phyloP scores from a whole-genome alignment of 2,888 invertebrate genomes.

The Catocala sponsa region DNA sequence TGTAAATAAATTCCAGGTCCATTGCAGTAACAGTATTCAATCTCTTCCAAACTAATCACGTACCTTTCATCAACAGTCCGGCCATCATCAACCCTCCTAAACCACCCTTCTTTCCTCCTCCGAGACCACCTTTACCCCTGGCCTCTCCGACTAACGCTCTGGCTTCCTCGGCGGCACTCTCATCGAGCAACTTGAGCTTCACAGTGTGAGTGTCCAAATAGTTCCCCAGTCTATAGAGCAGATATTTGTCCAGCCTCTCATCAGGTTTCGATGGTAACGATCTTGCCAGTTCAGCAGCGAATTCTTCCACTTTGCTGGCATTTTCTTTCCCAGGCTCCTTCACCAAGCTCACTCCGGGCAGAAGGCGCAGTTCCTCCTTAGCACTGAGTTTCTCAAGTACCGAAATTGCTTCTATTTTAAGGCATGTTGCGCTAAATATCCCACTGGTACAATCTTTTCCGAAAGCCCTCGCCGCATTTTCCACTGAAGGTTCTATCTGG shows the following conservation, averaged over 20 bases:
- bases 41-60: constrained; percentile 36
- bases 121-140: constrained; percentile 83
- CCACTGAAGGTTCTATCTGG: constrained; percentile 60
- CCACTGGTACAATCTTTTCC: constrained; percentile 78
- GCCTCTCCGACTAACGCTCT: constrained; percentile 87
- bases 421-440: constrained; percentile 78
- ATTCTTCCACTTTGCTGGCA: constrained; percentile 90
- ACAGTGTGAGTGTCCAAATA: constrained; percentile 92
- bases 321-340: constrained; percentile 86
- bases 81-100: constrained; percentile 87
- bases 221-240: constrained; percentile 91
- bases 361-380: constrained; percentile 74
- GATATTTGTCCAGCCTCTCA: constrained; percentile 92
- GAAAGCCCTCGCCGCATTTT: constrained; percentile 65
- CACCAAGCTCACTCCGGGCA: constrained; percentile 90
- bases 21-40: neutral
- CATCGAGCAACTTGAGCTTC: constrained; percentile 91
- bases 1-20: no score
- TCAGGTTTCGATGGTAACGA: constrained; percentile 93
- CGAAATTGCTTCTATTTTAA: constrained; percentile 81
- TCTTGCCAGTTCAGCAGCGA: constrained; percentile 91
- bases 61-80: constrained; percentile 90
- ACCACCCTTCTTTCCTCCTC: constrained; percentile 83
- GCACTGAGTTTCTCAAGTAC: constrained; percentile 76
- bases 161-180: constrained; percentile 88